Base-by-base conservation (phyloP, 2,113 vertebrate species). In the Apus apus region DNA sequence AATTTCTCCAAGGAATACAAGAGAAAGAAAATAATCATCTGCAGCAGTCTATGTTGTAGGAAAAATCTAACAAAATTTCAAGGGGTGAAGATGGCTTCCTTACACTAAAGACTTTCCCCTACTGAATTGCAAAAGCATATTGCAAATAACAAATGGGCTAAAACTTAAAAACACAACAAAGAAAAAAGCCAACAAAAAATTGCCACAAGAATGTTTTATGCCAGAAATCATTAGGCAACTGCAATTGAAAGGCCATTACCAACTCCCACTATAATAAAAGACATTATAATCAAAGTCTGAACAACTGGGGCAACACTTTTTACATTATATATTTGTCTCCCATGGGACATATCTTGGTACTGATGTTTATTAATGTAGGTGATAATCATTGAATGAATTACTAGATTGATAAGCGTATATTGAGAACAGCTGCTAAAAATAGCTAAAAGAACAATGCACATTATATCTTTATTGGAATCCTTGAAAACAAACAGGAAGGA, bases 151-250 rank as follows among this genome's bases (percentile, higher is more conserved):
- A 91, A 94, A 85, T 34, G n/a, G 38, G 16, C 67, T 93, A 74
- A 94, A 94, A 83, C 51, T 82, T 91, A 30, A 80, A 96, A 96
- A 89, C 61, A 50, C 26, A 62, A 43, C 64, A 84, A 92, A 93
- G 79, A 40, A 86, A 76, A 46, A 86, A 54, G 71, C 46, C 91
- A 97, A 87, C 58, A 85, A 90, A 93, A 87, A 91, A 73, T 34
- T 68, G 62, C 51, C 78, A 85, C 71, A 82, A 46, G 62, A 91
- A 87, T 80, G 23, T 76, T 94, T 94, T 80, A 90, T 94, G 87
- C 87, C 93, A 94, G 74, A 94, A 95, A 95, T 96, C 94, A 61
- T 96, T 95, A 94, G 92, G 62, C 56, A 93, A 96, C 56, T 87
- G 71, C 89, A 91, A 94, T 74, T 93, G 87, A 96, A 95, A 91